These are phyloP conservation scores for Epinotia brunnichana DNA, from an alignment of 2,888 invertebrate species.

Conservation along the genomic window DNA sequence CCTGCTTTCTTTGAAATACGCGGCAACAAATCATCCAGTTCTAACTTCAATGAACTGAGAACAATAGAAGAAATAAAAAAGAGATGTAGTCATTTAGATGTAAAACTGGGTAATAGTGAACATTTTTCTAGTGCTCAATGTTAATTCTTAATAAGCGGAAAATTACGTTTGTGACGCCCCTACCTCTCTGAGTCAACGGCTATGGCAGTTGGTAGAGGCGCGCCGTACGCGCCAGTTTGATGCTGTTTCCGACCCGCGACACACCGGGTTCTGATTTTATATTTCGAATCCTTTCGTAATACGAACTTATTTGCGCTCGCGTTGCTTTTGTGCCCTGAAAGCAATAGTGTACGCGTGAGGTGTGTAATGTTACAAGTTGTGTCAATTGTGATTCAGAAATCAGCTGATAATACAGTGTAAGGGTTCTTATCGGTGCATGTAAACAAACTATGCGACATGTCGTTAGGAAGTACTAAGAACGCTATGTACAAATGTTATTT, in stretches of 20 bases:
- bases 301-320: constrained; percentile 55
- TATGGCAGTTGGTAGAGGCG: constrained; percentile 52
- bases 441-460: constrained; percentile 33
- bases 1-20: no score
- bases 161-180: constrained; percentile 75
- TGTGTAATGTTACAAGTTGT: constrained; percentile 43
- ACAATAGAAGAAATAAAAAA: constrained; percentile 12
- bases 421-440: constrained; percentile 39
- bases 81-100: constrained; percentile 36
- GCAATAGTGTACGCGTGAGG: constrained; percentile 50
- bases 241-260: constrained; percentile 73
- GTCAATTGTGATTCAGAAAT: constrained; percentile 46
- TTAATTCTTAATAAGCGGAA: constrained; percentile 72
- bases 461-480: constrained; percentile 12
- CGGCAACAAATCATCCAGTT: background rate
- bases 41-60: background rate
- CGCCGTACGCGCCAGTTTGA: constrained; percentile 67
- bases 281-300: constrained; percentile 52
- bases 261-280: constrained; percentile 62
- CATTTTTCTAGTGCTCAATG: constrained; percentile 54
- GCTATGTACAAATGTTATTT: background rate
- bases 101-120: constrained; percentile 39
- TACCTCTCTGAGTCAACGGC: constrained; percentile 73
- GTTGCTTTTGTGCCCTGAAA: constrained; percentile 72
- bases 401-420: constrained; percentile 49